phyloP scores from a whole-genome alignment of 2,113 vertebrate species.

The Hirundichthys speculiger region DNA sequence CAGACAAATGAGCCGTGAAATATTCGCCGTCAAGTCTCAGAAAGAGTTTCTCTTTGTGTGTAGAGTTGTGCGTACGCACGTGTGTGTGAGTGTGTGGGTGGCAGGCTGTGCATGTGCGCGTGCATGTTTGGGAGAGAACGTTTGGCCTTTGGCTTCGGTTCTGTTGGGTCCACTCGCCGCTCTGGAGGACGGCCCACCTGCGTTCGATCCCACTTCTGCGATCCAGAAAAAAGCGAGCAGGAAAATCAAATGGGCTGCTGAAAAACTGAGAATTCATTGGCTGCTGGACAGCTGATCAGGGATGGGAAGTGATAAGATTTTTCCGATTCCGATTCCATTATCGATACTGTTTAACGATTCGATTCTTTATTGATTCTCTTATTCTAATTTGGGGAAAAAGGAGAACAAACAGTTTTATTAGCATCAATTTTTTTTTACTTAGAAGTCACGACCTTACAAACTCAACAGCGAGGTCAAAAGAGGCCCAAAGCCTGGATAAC shows the following conservation, averaged over 20 bases:
- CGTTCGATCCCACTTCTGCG: conserved; percentile 38
- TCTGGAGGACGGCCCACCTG: conserved; percentile 56
- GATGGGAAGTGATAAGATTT: too few relatives aligned
- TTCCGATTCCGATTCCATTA: too few relatives aligned
- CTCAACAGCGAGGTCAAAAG: too few relatives aligned
- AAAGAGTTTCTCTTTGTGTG: conserved; percentile 22
- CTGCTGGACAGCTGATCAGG: conserved; percentile 34
- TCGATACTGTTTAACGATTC: too few relatives aligned
- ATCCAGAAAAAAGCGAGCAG: conserved; percentile 53
- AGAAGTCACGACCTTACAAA: too few relatives aligned
- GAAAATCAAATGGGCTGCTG: conserved; percentile 41
- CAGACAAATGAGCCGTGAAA: conserved; percentile 72
- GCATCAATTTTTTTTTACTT: too few relatives aligned
- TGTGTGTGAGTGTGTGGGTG: conserved; percentile 5
- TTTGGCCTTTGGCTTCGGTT: conserved; percentile 46
- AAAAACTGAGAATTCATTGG: conserved; percentile 11
- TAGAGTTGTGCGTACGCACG: conserved; percentile 8
- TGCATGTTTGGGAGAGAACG: conserved; percentile 10
- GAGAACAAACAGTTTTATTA: too few relatives aligned
- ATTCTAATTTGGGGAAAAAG: too few relatives aligned
- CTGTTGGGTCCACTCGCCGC: conserved; percentile 35
- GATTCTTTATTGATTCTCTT: too few relatives aligned
- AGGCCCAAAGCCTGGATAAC: too few relatives aligned
- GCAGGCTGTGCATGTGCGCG: conserved; percentile 1
- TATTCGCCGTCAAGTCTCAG: conserved; percentile 59